Conservation (phyloP, 1,140 invertebrate species). For the Plodia interpunctella region DNA sequence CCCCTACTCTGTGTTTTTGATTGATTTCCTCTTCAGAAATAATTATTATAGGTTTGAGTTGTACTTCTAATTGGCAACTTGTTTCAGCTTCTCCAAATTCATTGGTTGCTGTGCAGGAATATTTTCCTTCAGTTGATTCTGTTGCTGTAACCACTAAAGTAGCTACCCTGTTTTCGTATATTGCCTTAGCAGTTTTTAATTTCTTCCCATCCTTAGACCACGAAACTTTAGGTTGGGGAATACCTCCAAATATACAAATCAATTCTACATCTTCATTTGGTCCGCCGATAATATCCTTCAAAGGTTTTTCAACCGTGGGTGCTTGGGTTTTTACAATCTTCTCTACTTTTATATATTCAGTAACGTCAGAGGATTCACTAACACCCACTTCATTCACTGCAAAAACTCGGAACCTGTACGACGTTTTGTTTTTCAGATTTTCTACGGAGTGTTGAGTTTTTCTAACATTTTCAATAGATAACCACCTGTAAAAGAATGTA, state of each 20-base stretch:
- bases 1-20: constrained; percentile 80
- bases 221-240: constrained; percentile 88
- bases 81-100: constrained; percentile 84
- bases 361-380: constrained; percentile 79
- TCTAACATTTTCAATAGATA: constrained; percentile 80
- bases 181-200: constrained; percentile 77
- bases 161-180: constrained; percentile 86
- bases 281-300: constrained; percentile 79
- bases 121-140: constrained; percentile 80
- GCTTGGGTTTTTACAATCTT: constrained; percentile 76
- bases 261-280: constrained; percentile 81
- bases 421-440: constrained; percentile 82
- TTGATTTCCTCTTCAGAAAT: constrained; percentile 79
- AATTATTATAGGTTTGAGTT: constrained; percentile 81
- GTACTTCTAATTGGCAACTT: constrained; percentile 80
- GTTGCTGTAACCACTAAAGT: constrained; percentile 84
- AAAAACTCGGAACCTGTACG: constrained; percentile 86
- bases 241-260: constrained; percentile 87
- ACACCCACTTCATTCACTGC: constrained; percentile 87
- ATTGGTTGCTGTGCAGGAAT: constrained; percentile 86
- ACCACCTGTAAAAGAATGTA: constrained; percentile 78
- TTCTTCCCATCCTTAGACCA: constrained; percentile 84
- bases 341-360: constrained; percentile 77
- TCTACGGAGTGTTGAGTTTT: constrained; percentile 82
- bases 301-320: constrained; percentile 80